Base-by-base conservation (phyloP, 2,888 invertebrate genomes). In the Leucania comma region DNA sequence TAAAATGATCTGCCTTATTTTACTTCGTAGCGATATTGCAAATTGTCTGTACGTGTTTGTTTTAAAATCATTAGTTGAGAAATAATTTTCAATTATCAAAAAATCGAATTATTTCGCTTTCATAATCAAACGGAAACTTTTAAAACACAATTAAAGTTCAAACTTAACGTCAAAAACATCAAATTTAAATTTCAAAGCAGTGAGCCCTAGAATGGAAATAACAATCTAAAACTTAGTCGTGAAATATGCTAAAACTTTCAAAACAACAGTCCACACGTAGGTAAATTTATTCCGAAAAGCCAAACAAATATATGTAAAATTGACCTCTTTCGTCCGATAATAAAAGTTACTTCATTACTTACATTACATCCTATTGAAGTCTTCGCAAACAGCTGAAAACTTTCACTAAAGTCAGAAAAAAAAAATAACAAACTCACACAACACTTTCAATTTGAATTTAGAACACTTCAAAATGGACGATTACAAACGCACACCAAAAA, bases 261-360 rank as follows among this genome's bases (percentile, higher is more conserved):
- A 58, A 80, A 80, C 42, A 3, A 53, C 60, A 24, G 38, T 59
- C 20, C 12, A 46, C 22, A 59, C 42, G 3, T 58, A 10, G 14
- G 8, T 14, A n/a, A 14, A 35, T 35, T 35, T 14, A 35, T 48
- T 38, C 51, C 8, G 10, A 63, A 51, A 63, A 54, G 20, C 20
- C 60, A 17, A 68, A 63, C 22, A 70, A 53, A 56, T 12, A 62
- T 68, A 64, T 65, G 71, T 22, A 61, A 74, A 66, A 42, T 17
- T 17, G 72, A 51, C 61, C 72, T 68, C 22, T 56, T 68, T 53
- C 14, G 63, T 24, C 29, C 42, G 65, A 46, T 29, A 61, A 78
- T 78, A 79, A 83, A 84, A 84, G 66, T 72, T 72, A 1, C 29
- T 71, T 66, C 75, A 73, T 78, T 81, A 83, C 84, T 85, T 69